These are phyloP conservation scores for Tetrao urogallus DNA, from an alignment of 2,113 vertebrate genomes.

Conservation along the genomic window DNA sequence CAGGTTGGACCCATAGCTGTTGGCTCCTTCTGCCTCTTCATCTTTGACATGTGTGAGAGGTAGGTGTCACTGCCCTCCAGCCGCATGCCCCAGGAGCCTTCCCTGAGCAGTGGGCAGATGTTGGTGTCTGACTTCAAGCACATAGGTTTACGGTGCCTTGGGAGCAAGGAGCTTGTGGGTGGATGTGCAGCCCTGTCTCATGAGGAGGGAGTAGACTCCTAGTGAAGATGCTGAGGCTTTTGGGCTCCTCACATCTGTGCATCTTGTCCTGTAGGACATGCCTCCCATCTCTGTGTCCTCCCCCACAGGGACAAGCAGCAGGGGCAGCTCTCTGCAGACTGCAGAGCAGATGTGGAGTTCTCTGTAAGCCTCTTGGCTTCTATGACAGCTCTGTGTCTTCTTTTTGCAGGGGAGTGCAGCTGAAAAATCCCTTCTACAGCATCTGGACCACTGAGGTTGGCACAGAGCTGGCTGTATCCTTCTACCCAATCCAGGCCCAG, in stretches of 20 bases:
- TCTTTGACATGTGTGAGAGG: slow-evolving; percentile 99
- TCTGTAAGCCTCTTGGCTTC: neutral
- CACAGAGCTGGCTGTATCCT: slow-evolving; percentile 97
- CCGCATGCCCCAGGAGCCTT: neutral
- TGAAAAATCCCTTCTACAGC: slow-evolving; percentile 98
- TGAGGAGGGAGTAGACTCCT: neutral
- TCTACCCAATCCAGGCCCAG: neutral
- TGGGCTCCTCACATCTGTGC: accelerated
- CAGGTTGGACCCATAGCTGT: slow-evolving; percentile 96
- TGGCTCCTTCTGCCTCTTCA: slow-evolving; percentile 96
- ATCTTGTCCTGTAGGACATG: neutral
- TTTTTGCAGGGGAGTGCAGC: slow-evolving; percentile 90
- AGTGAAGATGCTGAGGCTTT: accelerated
- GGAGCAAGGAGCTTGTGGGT: neutral
- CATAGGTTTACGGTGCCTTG: neutral
- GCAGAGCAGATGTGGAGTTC: neutral
- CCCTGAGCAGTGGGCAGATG: neutral
- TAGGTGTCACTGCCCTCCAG: slow-evolving; percentile 44
- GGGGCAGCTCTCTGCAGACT: neutral
- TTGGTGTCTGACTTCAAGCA: neutral
- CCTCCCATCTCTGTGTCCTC: neutral
- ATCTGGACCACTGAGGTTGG: slow-evolving; percentile 95
- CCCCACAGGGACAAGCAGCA: accelerated
- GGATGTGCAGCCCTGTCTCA: neutral
- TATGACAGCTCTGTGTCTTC: neutral